Base-by-base conservation (phyloP, 2,113 vertebrate genomes). In the Myodes glareolus region DNA sequence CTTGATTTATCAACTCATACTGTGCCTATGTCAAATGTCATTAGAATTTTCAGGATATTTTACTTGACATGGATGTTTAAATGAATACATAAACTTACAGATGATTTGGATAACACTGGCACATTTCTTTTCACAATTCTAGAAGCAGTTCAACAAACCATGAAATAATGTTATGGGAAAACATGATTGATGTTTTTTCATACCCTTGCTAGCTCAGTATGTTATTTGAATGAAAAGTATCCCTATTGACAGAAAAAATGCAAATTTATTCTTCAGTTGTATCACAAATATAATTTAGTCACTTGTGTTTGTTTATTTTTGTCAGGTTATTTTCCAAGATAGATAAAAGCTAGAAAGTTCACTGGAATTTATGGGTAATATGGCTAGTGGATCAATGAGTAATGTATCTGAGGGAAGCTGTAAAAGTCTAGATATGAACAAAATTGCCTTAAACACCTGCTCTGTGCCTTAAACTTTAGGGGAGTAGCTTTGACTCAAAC, bases 311-410 rank as follows among this genome's bases (percentile, higher is more conserved):
- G 87, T 78, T 91, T 96, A 5, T 92, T 87, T 65, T 94, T 27
- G 92, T 86, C 31, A 73, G 63, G 25, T 81, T 95, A 72, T 93
- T 93, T 95, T 92, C 50, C 55, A 96, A 97, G 94, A 78, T 65
- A 94, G 42, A 95, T 75, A 68, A 89, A 84, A 96, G 47, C 17
- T 47, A 94, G 50, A 61, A 72, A 39, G 42, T 76, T 91, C 61
- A 36, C 45, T 93, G 29, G n/a, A 81, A 94, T 33, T 95, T 92
- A 86, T 42, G 47, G 93, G 19, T 94, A 91, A 81, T 94, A 7
- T 10, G 21, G 52, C 31, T 85, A 96, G 16, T 91, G 31, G 1
- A 75, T 85, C 77, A 9, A 21, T 73, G 86, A 82, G 29, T 42
- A 58, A 65, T 29, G 29, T 45, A 42, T 55, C 13, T 61, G 47